phyloP scores from a whole-genome alignment of 2,888 invertebrate species.

The Dusona sp. region DNA sequence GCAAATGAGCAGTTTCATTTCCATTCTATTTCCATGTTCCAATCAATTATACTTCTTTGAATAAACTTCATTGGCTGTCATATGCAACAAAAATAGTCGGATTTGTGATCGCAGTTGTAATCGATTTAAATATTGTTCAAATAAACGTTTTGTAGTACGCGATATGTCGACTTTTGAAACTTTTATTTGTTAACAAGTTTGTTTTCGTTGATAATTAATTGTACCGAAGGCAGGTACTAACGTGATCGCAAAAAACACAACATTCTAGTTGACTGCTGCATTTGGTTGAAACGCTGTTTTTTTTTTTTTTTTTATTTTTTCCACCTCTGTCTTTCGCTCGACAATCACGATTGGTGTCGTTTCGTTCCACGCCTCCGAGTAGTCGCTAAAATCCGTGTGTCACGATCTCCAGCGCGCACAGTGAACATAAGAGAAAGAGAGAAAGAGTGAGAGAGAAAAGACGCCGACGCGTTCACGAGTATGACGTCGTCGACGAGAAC shows the following conservation, averaged over 20 bases:
- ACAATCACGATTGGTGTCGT: slow-evolving; percentile 45
- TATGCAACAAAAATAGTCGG: too few species aligned
- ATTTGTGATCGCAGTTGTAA: neutral
- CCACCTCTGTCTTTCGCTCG: slow-evolving; percentile 38
- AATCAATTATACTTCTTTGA: neutral
- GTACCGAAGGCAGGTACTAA: neutral
- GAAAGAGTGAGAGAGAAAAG: slow-evolving; percentile 48
- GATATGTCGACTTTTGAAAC: neutral
- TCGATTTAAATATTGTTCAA: neutral
- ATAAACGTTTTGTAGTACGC: neutral
- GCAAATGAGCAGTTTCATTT: neutral
- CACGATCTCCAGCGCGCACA: slow-evolving; percentile 38
- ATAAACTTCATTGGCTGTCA: neutral
- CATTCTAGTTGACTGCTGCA: slow-evolving; percentile 48
- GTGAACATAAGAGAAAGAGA: slow-evolving; percentile 29
- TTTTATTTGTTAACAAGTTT: neutral
- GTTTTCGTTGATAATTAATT: neutral
- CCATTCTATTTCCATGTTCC: neutral
- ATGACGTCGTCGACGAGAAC: slow-evolving; percentile 82
- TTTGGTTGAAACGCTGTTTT: slow-evolving; percentile 7
- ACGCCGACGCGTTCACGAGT: slow-evolving; percentile 82
- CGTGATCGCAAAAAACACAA: neutral
- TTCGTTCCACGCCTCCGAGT: slow-evolving; percentile 41
- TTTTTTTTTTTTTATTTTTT: slow-evolving; percentile 15
- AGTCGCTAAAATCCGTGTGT: slow-evolving; percentile 41